Percentiles rank a stretch among this genome's conserved stretches.
Evolutionary conservation across 2,888 invertebrate species (phyloP).

Genomic region (Drosophila longiperda): DNA sequence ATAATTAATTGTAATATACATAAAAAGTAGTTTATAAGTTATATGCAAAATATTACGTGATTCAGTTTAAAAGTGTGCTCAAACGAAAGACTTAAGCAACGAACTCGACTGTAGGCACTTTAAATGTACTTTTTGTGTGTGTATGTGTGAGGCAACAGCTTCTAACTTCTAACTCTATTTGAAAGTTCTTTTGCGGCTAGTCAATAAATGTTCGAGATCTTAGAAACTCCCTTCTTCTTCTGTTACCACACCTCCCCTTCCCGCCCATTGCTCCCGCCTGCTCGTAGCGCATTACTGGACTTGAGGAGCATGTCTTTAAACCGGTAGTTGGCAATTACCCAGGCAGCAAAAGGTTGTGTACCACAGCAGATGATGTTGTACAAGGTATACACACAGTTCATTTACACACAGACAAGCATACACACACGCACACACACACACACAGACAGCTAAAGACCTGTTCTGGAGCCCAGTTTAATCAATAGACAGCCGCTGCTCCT

Average conservation of each 20-base stretch:
- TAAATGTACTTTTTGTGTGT: slow-evolving; percentile 10
- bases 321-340: slow-evolving; percentile 78
- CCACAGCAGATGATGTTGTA: slow-evolving; percentile 64
- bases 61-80: slow-evolving; percentile 1
- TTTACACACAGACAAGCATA: slow-evolving; percentile 10
- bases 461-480: slow-evolving; percentile 78
- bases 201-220: slow-evolving; percentile 54
- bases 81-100: slow-evolving; percentile 72
- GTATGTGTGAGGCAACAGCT: slow-evolving; percentile 24
- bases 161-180: slow-evolving; percentile 39
- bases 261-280: not conserved
- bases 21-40: not conserved
- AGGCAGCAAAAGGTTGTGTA: slow-evolving; percentile 71
- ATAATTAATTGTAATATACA: not conserved
- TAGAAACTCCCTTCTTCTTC: slow-evolving; percentile 10
- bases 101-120: slow-evolving; percentile 47
- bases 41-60: slow-evolving; percentile 6
- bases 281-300: slow-evolving; percentile 27
- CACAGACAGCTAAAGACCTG: slow-evolving; percentile 65
- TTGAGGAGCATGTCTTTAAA: slow-evolving; percentile 67
- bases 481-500: slow-evolving; percentile 69
- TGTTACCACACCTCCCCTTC: too few relatives aligned
- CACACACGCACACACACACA: slow-evolving; percentile 15
- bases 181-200: slow-evolving; percentile 52
- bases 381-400: slow-evolving; percentile 31